These are phyloP conservation scores for Nasonia vitripennis DNA, from an alignment of 1,140 invertebrate genomes.

Conservation along the genomic window DNA sequence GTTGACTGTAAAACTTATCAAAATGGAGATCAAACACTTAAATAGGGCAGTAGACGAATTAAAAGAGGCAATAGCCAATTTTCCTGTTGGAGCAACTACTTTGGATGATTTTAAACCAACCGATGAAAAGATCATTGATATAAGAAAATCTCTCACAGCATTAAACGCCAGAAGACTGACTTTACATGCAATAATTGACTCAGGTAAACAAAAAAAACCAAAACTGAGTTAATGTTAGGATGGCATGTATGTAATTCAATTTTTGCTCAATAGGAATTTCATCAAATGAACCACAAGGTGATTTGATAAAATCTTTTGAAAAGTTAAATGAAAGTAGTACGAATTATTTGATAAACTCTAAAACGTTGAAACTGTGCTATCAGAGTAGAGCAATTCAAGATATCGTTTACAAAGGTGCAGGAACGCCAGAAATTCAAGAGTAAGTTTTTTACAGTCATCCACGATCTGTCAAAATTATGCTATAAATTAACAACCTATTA, in stretches of 20 bases:
- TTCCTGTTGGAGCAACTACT: slow-evolving; percentile 61
- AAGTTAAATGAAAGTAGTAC: slow-evolving; percentile 54
- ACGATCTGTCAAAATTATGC: not conserved
- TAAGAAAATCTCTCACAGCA: slow-evolving; percentile 52
- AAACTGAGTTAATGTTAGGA: not conserved
- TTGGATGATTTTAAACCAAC: slow-evolving; percentile 61
- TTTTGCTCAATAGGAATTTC: not conserved
- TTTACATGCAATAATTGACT: slow-evolving; percentile 53
- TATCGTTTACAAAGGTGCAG: slow-evolving; percentile 54
- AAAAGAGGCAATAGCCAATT: slow-evolving; percentile 51
- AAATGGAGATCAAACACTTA: slow-evolving; percentile 37
- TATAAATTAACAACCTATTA: not conserved
- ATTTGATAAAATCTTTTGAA: slow-evolving; percentile 28
- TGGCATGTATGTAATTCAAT: not conserved
- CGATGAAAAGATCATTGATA: slow-evolving; percentile 60
- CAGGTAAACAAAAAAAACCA: slow-evolving; percentile 52
- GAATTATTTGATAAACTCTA: slow-evolving; percentile 53
- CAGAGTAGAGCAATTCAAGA: slow-evolving; percentile 56
- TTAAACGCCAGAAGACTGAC: slow-evolving; percentile 58
- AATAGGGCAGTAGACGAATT: slow-evolving; percentile 39
- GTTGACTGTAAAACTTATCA: not conserved
- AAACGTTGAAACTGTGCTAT: slow-evolving; percentile 52
- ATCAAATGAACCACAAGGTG: not conserved
- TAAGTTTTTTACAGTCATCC: slow-evolving; percentile 49
- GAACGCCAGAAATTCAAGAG: slow-evolving; percentile 49